These are phyloP conservation scores for Kradibia gibbosae DNA, from an alignment of 1,140 invertebrate species.

Conservation along the genomic window DNA sequence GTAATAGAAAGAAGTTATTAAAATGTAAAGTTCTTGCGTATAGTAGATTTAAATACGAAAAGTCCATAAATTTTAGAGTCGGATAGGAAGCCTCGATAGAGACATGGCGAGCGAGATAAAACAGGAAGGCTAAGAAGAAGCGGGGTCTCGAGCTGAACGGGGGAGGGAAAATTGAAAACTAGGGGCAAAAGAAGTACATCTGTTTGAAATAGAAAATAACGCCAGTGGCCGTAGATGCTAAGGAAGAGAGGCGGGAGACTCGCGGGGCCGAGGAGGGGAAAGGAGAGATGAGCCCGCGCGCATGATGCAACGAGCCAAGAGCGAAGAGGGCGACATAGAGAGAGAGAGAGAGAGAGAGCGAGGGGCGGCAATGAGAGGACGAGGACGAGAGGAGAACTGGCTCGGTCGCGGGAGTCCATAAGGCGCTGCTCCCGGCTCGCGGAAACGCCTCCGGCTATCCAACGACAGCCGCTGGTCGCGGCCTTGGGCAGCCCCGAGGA, in stretches of 20 bases:
- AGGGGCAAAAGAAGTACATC: not conserved
- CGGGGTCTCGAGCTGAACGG: not conserved
- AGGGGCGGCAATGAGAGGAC: slow-evolving; percentile 31
- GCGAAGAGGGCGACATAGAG: not conserved
- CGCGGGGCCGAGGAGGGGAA: not conserved
- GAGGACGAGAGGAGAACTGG: not conserved
- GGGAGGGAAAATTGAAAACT: not conserved
- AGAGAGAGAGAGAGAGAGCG: not conserved
- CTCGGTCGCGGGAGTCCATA: not conserved
- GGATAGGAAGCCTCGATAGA: too few relatives aligned
- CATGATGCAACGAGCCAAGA: not conserved
- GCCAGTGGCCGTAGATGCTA: not conserved
- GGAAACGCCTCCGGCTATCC: not conserved
- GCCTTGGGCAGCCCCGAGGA: slow-evolving; percentile 15
- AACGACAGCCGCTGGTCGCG: not conserved
- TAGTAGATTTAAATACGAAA: too few relatives aligned
- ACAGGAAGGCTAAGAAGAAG: not conserved
- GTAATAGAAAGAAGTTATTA: too few relatives aligned
- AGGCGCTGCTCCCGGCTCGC: not conserved
- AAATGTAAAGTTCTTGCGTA: too few relatives aligned
- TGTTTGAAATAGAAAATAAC: not conserved
- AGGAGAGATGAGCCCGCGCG: not conserved
- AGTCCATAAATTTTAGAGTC: not conserved
- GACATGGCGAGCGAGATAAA: not conserved
- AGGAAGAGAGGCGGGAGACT: not conserved